Evolutionary conservation across 37 sponge, comb jelly and placozoan genomes (phyloP).

Genomic region (Hexactinellida sp.): DNA sequence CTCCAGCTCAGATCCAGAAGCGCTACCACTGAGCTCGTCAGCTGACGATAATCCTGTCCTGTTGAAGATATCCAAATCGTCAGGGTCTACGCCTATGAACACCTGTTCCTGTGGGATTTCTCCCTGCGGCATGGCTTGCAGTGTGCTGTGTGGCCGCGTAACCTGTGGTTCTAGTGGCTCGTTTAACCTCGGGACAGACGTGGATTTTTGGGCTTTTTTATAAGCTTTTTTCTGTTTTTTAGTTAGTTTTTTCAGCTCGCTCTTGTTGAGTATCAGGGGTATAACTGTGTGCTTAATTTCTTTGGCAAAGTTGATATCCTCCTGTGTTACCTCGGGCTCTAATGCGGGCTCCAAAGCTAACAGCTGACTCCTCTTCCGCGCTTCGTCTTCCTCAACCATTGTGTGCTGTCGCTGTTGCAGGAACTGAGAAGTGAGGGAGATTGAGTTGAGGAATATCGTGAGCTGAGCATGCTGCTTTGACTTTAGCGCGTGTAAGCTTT

Average conservation of each 20-base stretch:
- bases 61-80: not conserved
- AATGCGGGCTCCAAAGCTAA: not conserved
- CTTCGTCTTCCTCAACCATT: not conserved
- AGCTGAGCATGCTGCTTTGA: not conserved
- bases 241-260: not conserved
- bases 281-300: not conserved
- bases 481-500: not conserved
- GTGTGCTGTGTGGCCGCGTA: not conserved
- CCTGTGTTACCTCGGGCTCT: not conserved
- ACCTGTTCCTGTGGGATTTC: not conserved
- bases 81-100: not conserved
- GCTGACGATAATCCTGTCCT: not conserved
- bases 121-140: not conserved
- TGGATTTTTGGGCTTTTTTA: not conserved
- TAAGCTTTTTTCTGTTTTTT: not conserved
- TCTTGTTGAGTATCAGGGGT: not conserved
- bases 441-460: not conserved
- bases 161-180: not conserved
- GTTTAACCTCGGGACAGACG: not conserved
- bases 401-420: not conserved
- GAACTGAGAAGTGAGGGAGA: not conserved
- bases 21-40: not conserved
- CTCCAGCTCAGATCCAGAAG: not conserved
- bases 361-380: not conserved
- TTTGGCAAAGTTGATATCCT: not conserved